Conservation (phyloP, 2,113 vertebrate genomes). For the Cairina moschata region DNA sequence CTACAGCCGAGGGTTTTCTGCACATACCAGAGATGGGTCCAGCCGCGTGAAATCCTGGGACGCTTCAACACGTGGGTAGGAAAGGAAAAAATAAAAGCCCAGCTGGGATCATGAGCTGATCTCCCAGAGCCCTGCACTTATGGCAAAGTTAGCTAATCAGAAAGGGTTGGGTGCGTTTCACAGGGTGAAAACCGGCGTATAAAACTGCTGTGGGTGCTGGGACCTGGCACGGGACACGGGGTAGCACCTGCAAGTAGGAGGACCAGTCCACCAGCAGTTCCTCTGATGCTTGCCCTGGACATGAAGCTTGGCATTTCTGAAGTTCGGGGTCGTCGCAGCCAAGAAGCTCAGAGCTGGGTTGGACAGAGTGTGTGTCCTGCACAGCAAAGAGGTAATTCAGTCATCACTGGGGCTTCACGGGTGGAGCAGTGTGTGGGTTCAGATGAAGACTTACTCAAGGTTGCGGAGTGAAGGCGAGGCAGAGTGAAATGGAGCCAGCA, state of each 20-base stretch:
- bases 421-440: not conserved
- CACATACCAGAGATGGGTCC: not conserved
- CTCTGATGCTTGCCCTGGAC: accelerated
- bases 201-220: not conserved
- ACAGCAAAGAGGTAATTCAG: not conserved
- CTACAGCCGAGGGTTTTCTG: not conserved
- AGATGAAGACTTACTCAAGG: not conserved
- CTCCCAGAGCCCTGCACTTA: accelerated
- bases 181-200: not conserved
- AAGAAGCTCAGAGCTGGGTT: not conserved
- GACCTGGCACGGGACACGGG: not conserved
- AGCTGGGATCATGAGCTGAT: not conserved
- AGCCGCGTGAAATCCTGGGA: not conserved
- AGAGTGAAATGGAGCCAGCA: not conserved
- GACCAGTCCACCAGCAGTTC: not conserved
- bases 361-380: not conserved
- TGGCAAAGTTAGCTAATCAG: not conserved
- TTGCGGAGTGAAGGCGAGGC: not conserved
- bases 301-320: not conserved
- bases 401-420: not conserved
- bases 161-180: not conserved
- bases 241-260: not conserved
- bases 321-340: not conserved
- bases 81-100: not conserved
- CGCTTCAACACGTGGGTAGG: not conserved